Base-by-base conservation (phyloP, 1,140 invertebrate species). In the Aphaenogaster rudis region DNA sequence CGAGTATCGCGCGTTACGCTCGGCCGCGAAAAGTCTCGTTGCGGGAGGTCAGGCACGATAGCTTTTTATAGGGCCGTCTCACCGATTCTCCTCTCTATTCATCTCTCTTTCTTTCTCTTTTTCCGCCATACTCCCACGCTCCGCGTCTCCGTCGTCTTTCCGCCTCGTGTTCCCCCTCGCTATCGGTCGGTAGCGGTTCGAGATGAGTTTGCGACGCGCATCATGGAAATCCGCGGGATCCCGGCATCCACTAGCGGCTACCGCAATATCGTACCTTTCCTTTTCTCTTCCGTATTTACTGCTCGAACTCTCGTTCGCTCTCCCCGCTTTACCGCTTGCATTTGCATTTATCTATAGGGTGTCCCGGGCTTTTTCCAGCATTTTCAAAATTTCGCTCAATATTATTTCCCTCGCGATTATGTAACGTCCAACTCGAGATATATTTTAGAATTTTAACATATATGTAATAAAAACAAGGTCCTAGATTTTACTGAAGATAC, bases 1-100 rank as follows among this genome's bases (percentile, higher is more conserved):
- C 69, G 86, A 89, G 88, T 0, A 91, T 92, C 90, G 87, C 66
- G 54, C 69, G 80, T 82, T 89, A 90, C 86, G 91, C 88, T 94
- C 91, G 90, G 91, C 89, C 91, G 88, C 86, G 80, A 90, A 87
- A 88, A 89, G 84, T 91, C 81, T 84, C 90, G 92, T 95, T 95
- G 93, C 91, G 94, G 91, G 92, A 95, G 94, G 94, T 95, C 94
- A 93, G 93, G 94, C 91, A 94, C 90, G 92, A 94, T 93, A 91
- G 90, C 91, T 93, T 94, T 95, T 95, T 94, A 94, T 94, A 94
- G 90, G 92, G 93, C 77, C 89, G 87, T 92, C 86, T 87, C 86
- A 78, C 64, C 57, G 72, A 67, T 50, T 52, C 15, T 66, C 74
- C 45, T 89, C 13, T 86, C 13, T 76, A 57, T 78, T 57, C 45